These are phyloP conservation scores for Gobionotothen gibberifrons DNA, from an alignment of 2,797 vertebrate genomes.

Conservation along the genomic window DNA sequence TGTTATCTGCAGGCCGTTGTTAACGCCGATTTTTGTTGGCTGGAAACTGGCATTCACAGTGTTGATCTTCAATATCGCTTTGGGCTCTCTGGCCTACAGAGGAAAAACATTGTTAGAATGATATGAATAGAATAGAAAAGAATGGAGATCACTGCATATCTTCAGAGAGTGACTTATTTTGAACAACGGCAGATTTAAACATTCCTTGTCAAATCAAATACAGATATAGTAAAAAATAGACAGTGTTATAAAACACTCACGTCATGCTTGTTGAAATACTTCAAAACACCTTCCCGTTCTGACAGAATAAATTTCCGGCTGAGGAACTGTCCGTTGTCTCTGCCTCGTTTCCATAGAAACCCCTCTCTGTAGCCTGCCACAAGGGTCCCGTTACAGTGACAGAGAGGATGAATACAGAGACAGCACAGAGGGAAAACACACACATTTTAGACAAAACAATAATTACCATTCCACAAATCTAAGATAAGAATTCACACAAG, in stretches of 20 bases:
- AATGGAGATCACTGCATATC: not conserved
- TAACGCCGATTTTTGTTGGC: slow-evolving; percentile 91
- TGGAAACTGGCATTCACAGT: slow-evolving; percentile 95
- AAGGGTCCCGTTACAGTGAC: slow-evolving; percentile 17
- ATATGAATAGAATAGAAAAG: not conserved
- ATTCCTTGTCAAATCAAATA: not conserved
- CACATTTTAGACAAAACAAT: not conserved
- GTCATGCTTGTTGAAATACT: slow-evolving; percentile 96
- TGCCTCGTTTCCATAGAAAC: slow-evolving; percentile 95
- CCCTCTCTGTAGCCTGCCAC: slow-evolving; percentile 94
- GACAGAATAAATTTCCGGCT: slow-evolving; percentile 96
- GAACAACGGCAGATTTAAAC: not conserved
- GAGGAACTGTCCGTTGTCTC: slow-evolving; percentile 95
- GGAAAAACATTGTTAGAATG: not conserved
- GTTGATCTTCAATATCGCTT: slow-evolving; percentile 93
- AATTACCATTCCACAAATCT: not conserved
- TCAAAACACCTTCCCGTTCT: slow-evolving; percentile 92
- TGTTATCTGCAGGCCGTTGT: slow-evolving; percentile 94
- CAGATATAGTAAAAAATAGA: not conserved
- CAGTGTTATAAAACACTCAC: slow-evolving; percentile 77
- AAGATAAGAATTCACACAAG: no score
- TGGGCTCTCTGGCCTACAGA: slow-evolving; percentile 93
- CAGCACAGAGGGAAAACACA: not conserved
- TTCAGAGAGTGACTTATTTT: not conserved
- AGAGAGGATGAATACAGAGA: not conserved